Base-by-base conservation (phyloP, 2,113 vertebrate genomes). In the Tretioscincus oriximinensis region DNA sequence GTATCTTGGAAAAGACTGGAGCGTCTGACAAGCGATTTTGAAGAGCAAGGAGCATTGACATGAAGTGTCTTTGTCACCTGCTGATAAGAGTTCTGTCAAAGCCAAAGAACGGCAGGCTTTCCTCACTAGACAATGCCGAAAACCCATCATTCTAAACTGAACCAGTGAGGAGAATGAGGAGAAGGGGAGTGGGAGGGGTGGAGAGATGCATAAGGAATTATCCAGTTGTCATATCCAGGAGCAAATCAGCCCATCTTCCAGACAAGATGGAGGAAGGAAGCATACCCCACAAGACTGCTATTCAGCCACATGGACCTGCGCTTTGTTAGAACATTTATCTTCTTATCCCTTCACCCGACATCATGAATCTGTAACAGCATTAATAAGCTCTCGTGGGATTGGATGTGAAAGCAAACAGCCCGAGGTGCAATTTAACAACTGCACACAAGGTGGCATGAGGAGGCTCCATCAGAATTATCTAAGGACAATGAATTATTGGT, bases 371-470 rank as follows among this genome's bases (percentile, higher is more conserved):
- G 80, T 71, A 84, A 61, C 54, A 82, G 72, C 61, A 76, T 11
- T 87, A 76, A 74, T 61, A 80, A 88, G 51, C 35, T 76, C 35
- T 8, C 87, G 71, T 86, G 80, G 81, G 88, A 71, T 18, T 14
- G 47, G 24, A 24, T 26, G 2, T 7, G 49, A 77, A 84, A 88
- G 61, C 71, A 82, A 74, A 86, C 65, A 61, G 83, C 16, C 45
- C 47, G 77, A 78, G 81, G 71, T 92, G 91, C 88, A 93, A 78
- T 92, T 92, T 91, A 86, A 88, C 82, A 83, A 90, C 9, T 83
- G 89, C 84, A 93, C 91, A 92, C 91, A 92, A 92, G 91, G 90
- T 93, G 92, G 92, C 92, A 90, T 90, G 84, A 91, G 89, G 90
- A 89, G 87, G 90, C 90, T 90, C 91, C 89, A 92, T 83, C 88